Conservation (phyloP, 2,113 vertebrate species). For the Gavia stellata region DNA sequence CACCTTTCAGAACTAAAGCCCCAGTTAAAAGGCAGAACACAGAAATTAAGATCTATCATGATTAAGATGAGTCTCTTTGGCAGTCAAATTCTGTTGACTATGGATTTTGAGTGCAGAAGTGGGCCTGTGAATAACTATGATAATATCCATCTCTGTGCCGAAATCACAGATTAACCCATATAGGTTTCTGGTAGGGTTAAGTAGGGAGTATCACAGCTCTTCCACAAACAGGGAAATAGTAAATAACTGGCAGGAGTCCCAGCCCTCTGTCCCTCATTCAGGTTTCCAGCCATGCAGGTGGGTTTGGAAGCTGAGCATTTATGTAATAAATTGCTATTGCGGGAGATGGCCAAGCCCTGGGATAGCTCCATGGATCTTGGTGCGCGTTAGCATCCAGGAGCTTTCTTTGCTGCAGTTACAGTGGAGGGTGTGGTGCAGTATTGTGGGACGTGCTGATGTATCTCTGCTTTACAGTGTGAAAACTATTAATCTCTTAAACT, state of each 20-base stretch:
- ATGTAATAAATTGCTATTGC: not conserved
- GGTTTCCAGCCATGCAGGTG: not conserved
- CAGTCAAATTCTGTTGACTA: not conserved
- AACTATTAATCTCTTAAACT: not conserved
- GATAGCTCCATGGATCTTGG: fast-evolving
- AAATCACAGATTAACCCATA: not conserved
- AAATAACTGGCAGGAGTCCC: not conserved
- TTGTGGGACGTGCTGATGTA: not conserved
- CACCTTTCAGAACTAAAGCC: not conserved
- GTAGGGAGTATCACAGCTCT: not conserved
- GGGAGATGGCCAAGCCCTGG: not conserved
- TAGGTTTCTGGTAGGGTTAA: not conserved
- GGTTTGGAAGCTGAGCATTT: not conserved
- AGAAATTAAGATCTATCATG: not conserved
- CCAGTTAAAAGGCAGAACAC: not conserved
- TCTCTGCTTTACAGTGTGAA: not conserved
- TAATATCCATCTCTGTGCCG: not conserved
- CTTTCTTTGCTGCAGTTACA: not conserved
- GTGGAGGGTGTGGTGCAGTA: not conserved
- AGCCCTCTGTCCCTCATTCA: not conserved
- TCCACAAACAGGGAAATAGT: not conserved
- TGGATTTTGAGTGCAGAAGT: not conserved
- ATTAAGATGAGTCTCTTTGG: not conserved
- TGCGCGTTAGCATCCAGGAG: not conserved
- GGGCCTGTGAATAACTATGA: not conserved